Evolutionary conservation across 2,113 vertebrate species (phyloP), one percentile per base, ranked within the genome.

Genomic region (Microcebus ravelobensis): DNA sequence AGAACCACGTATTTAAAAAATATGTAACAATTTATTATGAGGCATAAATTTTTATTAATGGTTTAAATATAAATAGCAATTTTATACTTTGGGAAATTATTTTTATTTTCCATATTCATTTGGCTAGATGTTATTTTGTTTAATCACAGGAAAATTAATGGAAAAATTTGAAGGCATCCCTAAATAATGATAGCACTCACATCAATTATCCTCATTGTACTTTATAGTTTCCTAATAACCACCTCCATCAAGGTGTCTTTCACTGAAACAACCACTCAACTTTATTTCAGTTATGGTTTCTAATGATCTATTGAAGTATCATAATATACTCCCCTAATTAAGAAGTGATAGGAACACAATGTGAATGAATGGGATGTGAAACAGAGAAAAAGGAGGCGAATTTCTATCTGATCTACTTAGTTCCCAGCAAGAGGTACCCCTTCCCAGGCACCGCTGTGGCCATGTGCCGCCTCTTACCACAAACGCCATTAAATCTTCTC

Each of bases 91-190:
- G 80, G 52, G 80, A 87, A 96, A 73, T 88, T 50, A 91, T 90
- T 87, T 97, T 77, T 71, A 67, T 83, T n/a, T 82, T 70, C 86
- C 84, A 15, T 91, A 87, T 71, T 96, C 52, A 71, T 21, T 57
- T 74, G 59, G 70, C 83, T 90, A 57, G 93, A 63, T 36, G 57
- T 91, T 48, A 91, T 98, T 98, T 97, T 97, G 48, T 97, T 94
- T 82, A 98, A 96, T 97, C 95, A 97, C 92, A 96, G 73, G 84
- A 96, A 98, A 98, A 98, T 98, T 97, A 98, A 97, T 97, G 94
- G 77, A 80, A 87, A 96, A 97, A 91, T 87, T 81, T 65, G 86
- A 96, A 95, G 80, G 91, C n/a, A 86, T 88, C 52, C 39, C 88
- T 97, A 91, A 98, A 96, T 97, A 98, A 82, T 94, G 34, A 95